Evolutionary conservation across 2,888 invertebrate genomes (phyloP).

Genomic region (Watsonalla cultraria): DNA sequence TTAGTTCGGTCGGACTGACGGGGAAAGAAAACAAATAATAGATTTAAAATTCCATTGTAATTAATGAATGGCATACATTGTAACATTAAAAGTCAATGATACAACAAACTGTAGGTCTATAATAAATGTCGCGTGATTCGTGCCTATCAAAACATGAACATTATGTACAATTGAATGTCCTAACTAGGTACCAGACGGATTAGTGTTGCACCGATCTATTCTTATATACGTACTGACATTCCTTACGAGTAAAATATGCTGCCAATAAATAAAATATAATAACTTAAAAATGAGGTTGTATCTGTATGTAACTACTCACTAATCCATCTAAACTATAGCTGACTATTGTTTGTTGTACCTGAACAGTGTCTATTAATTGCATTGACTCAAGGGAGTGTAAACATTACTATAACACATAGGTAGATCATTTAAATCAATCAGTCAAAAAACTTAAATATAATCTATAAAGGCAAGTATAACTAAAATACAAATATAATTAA

Average conservation of each 20-base stretch:
- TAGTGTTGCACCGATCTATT: slow-evolving; percentile 20
- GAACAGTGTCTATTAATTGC: slow-evolving; percentile 41
- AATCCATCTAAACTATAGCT: slow-evolving; percentile 44
- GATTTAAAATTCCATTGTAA: slow-evolving; percentile 55
- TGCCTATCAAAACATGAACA: slow-evolving; percentile 17
- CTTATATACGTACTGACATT: no score
- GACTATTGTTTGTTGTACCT: slow-evolving; percentile 57
- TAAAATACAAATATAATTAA: slow-evolving; percentile 24
- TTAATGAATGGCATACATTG: slow-evolving; percentile 58
- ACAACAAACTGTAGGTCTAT: slow-evolving; percentile 40
- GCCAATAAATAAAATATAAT: slow-evolving; percentile 39
- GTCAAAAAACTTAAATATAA: slow-evolving; percentile 62
- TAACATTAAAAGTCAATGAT: slow-evolving; percentile 58
- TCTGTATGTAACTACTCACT: slow-evolving; percentile 21
- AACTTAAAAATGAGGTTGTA: slow-evolving; percentile 22
- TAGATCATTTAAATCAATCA: slow-evolving; percentile 67
- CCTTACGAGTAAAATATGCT: no score
- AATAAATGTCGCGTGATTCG: slow-evolving; percentile 22
- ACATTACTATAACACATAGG: slow-evolving; percentile 36
- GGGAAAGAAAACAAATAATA: slow-evolving; percentile 25
- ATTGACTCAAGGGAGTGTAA: slow-evolving; percentile 51
- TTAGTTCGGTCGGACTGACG: slow-evolving; percentile 7
- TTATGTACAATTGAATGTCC: slow-evolving; percentile 27
- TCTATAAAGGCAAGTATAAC: slow-evolving; percentile 67
- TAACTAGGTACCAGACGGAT: slow-evolving; percentile 34